These are phyloP conservation scores for Panthera uncia DNA, from an alignment of 2,113 vertebrate species.

Conservation along the genomic window DNA sequence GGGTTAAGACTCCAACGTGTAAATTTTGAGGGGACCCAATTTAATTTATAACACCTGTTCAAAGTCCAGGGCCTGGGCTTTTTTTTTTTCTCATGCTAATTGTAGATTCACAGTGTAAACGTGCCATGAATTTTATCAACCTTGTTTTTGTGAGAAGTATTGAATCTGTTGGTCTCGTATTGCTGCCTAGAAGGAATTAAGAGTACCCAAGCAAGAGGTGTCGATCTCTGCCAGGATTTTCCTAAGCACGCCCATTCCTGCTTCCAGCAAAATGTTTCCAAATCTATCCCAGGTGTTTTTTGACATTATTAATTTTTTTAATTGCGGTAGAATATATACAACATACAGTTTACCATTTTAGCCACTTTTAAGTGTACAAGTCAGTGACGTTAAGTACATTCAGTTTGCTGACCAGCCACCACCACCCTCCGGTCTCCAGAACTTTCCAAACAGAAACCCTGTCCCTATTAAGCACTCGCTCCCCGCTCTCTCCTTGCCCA, in stretches of 20 bases:
- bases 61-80: neutral
- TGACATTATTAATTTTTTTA: neutral
- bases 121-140: neutral
- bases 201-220: neutral
- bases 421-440: neutral
- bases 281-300: neutral
- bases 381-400: neutral
- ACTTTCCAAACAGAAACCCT: neutral
- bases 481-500: neutral
- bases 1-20: neutral
- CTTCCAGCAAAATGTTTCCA: neutral
- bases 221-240: neutral
- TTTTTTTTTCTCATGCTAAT: neutral
- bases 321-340: neutral
- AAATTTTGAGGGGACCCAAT: neutral
- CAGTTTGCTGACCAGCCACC: neutral
- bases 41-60: neutral
- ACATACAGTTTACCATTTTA: neutral
- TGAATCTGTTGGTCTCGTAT: neutral
- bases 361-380: neutral
- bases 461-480: neutral
- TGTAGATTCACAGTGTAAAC: neutral
- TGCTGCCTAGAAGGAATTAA: neutral
- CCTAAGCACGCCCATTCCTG: neutral
- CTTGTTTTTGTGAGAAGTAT: neutral